These are phyloP conservation scores for Metellina segmentata DNA, from an alignment of 2,888 invertebrate genomes.

Conservation along the genomic window DNA sequence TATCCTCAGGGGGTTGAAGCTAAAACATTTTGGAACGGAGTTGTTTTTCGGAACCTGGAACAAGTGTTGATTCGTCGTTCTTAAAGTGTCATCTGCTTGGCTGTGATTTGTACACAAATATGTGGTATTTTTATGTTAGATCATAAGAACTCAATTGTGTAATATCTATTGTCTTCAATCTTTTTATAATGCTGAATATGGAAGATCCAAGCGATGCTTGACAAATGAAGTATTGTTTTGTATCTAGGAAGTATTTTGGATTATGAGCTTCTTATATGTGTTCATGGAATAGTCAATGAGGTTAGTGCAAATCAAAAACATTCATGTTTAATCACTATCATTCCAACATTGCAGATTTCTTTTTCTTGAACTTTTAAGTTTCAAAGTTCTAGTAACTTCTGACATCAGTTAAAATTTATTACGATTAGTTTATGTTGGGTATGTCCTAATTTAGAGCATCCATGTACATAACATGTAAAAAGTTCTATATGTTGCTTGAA, in stretches of 20 bases:
- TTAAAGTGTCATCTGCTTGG: slow-evolving; percentile 56
- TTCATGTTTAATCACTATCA: too few species aligned
- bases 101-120: slow-evolving; percentile 55
- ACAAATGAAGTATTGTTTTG: neutral
- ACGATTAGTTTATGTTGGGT: too few species aligned
- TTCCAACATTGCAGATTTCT: too few species aligned
- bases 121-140: slow-evolving; percentile 29
- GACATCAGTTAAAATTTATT: too few species aligned
- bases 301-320: slow-evolving; percentile 16
- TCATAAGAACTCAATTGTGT: neutral
- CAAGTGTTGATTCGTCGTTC: slow-evolving; percentile 50
- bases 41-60: neutral
- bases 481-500: too few species aligned
- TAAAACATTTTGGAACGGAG: neutral
- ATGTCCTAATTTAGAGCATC: too few species aligned
- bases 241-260: neutral
- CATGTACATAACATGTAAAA: too few species aligned
- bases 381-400: too few species aligned
- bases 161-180: neutral
- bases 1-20: neutral
- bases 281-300: slow-evolving; percentile 37
- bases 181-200: neutral
- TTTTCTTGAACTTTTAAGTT: too few species aligned
- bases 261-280: slow-evolving; percentile 24
- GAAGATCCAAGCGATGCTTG: neutral